These are phyloP conservation scores for Drosophila pseudoananassae DNA, from an alignment of 1,140 invertebrate species.

Conservation along the genomic window DNA sequence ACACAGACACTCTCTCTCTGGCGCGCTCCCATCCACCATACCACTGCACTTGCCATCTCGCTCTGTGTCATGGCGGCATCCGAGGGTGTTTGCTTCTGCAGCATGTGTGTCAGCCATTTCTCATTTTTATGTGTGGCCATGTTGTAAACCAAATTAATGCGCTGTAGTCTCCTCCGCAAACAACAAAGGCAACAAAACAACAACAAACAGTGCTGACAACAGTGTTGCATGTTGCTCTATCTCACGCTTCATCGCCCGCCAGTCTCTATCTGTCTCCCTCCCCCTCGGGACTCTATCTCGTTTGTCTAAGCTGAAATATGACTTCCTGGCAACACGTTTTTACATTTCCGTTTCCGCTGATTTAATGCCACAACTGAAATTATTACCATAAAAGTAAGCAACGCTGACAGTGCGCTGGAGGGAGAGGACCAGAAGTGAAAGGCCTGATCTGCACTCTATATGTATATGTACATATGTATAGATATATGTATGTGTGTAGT, in stretches of 20 bases:
- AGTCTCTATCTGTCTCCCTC: not conserved
- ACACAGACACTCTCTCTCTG: constrained; percentile 2
- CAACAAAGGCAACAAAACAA: constrained; percentile 27
- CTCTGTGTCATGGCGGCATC: not conserved
- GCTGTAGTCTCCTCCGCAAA: constrained; percentile 63
- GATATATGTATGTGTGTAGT: too few species aligned
- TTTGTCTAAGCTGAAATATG: constrained; percentile 81
- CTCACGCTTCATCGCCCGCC: constrained; percentile 34
- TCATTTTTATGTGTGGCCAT: constrained; percentile 79
- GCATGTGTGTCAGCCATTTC: constrained; percentile 79
- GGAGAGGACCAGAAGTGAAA: not conserved
- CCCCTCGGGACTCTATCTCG: constrained; percentile 36
- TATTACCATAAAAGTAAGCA: constrained; percentile 78
- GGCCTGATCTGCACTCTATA: too few species aligned
- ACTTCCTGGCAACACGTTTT: constrained; percentile 81
- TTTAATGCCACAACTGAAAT: constrained; percentile 72
- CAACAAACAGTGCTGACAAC: constrained; percentile 43
- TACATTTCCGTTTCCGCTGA: constrained; percentile 79
- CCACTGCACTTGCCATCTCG: not conserved
- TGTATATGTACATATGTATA: too few species aligned
- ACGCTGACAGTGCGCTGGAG: constrained; percentile 30
- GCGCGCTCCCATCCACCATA: too few species aligned
- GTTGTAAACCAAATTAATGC: constrained; percentile 82
- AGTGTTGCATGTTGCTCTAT: constrained; percentile 57
- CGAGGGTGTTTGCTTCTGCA: constrained; percentile 30